Conservation (phyloP, 2,797 vertebrate genomes). For the Catostomus latipinnis region DNA sequence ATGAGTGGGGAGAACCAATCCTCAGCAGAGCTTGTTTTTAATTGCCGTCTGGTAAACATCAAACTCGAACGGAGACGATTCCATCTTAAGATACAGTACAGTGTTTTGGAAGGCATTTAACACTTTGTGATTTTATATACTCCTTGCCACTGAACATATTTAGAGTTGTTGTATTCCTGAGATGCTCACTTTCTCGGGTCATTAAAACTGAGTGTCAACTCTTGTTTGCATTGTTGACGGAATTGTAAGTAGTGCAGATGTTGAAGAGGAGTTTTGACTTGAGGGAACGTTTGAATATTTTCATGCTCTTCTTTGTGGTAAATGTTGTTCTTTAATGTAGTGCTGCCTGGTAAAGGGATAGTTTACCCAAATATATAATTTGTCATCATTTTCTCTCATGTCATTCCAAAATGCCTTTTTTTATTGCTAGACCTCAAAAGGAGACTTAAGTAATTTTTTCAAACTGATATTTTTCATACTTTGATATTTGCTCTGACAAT, state of each 20-base stretch:
- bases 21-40: conserved; percentile 63
- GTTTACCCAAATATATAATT: not conserved
- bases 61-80: conserved; percentile 64
- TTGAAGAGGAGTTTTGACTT: conserved; percentile 39
- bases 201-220: conserved; percentile 18
- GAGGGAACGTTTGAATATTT: conserved; percentile 32
- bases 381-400: too few relatives aligned
- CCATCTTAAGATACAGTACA: conserved; percentile 51
- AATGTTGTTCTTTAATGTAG: conserved; percentile 9
- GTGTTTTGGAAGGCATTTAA: conserved; percentile 49
- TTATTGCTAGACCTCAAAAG: too few relatives aligned
- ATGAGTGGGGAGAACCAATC: conserved; percentile 64
- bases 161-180: conserved; percentile 41
- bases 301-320: conserved; percentile 20
- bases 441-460: too few relatives aligned
- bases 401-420: too few relatives aligned
- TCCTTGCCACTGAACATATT: conserved; percentile 33
- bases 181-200: conserved; percentile 49
- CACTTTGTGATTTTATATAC: conserved; percentile 47
- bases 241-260: conserved; percentile 23
- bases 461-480: too few relatives aligned
- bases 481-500: too few relatives aligned
- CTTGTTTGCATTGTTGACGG: conserved; percentile 47
- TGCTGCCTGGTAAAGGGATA: not conserved
- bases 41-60: conserved; percentile 68